These are phyloP conservation scores for Gobio gobio DNA, from an alignment of 2,113 vertebrate genomes.

Conservation along the genomic window DNA sequence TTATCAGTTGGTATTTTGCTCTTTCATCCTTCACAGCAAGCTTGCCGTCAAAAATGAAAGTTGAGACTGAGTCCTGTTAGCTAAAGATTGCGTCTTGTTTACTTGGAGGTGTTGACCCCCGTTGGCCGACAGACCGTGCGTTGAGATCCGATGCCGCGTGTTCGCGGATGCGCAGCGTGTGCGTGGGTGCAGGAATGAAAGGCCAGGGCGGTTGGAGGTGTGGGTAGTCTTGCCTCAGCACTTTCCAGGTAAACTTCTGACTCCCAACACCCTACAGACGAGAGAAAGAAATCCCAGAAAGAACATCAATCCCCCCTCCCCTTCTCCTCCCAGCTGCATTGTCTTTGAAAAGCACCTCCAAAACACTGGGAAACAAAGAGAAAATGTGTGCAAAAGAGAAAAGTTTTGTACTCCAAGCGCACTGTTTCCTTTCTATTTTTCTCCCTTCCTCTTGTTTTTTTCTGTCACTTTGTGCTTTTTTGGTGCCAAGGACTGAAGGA, in stretches of 20 bases:
- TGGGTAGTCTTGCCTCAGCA: conserved; percentile 44
- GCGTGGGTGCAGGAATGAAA: conserved; percentile 30
- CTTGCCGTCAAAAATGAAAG: conserved; percentile 44
- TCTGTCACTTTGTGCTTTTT: conserved; percentile 27
- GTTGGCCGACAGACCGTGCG: conserved; percentile 39
- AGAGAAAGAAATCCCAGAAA: conserved; percentile 28
- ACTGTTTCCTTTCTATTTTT: conserved; percentile 35
- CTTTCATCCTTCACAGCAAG: conserved; percentile 10
- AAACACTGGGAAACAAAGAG: conserved; percentile 18
- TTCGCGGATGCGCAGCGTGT: conserved; percentile 2
- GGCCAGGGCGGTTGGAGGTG: conserved; percentile 38
- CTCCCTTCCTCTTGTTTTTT: conserved; percentile 42
- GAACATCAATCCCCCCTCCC: background rate
- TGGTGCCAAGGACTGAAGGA: conserved; percentile 49
- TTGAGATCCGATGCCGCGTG: conserved; percentile 18
- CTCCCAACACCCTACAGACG: background rate
- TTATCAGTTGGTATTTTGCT: conserved; percentile 38
- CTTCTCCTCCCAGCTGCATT: background rate
- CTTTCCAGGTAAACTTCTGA: conserved; percentile 52
- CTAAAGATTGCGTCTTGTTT: conserved; percentile 41
- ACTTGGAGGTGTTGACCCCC: conserved; percentile 47
- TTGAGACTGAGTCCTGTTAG: conserved; percentile 33
- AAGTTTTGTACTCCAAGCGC: conserved; percentile 21
- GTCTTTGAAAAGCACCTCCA: conserved; percentile 37
- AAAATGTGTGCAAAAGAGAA: conserved; percentile 13